Evolutionary conservation across 2,888 invertebrate genomes (phyloP).

Genomic region (Teleiodes luculella): DNA sequence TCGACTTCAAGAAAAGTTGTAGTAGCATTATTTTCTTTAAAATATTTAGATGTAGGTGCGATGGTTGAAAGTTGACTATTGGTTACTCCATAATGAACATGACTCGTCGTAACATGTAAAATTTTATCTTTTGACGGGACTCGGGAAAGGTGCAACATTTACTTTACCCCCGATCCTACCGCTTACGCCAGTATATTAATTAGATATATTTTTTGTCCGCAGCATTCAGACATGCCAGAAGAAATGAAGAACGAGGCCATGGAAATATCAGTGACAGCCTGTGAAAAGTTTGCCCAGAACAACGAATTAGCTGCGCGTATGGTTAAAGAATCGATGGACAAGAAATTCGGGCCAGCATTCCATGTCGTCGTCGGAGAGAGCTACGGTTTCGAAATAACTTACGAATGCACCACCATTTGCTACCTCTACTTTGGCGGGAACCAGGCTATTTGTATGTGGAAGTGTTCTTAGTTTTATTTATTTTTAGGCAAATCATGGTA

Average conservation of each 20-base stretch:
- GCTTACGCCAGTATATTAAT: no score
- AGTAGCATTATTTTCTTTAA: neutral
- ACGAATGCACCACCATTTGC: constrained; percentile 91
- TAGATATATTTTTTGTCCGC: constrained; percentile 35
- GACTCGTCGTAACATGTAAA: no score
- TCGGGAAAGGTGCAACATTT: no score
- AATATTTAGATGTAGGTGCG: no score
- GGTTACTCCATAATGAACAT: no score
- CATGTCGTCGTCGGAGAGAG: constrained; percentile 98
- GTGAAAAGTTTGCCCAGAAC: constrained; percentile 92
- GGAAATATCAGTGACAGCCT: constrained; percentile 94
- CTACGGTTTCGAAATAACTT: constrained; percentile 94
- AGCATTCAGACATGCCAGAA: constrained; percentile 96
- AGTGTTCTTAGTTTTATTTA: constrained; percentile 81
- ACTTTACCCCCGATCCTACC: constrained; percentile 13
- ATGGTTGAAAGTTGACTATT: no score
- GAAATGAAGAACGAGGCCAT: constrained; percentile 94
- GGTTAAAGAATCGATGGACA: constrained; percentile 97
- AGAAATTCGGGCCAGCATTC: constrained; percentile 96
- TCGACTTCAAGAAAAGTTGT: neutral
- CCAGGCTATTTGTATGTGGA: constrained; percentile 92
- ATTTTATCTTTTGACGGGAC: no score
- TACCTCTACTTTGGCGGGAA: constrained; percentile 96
- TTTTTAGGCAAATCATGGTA: neutral
- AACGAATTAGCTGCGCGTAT: constrained; percentile 94